Evolutionary conservation across 1,140 invertebrate genomes (phyloP).

Genomic region (Philopotamus ludificatus): DNA sequence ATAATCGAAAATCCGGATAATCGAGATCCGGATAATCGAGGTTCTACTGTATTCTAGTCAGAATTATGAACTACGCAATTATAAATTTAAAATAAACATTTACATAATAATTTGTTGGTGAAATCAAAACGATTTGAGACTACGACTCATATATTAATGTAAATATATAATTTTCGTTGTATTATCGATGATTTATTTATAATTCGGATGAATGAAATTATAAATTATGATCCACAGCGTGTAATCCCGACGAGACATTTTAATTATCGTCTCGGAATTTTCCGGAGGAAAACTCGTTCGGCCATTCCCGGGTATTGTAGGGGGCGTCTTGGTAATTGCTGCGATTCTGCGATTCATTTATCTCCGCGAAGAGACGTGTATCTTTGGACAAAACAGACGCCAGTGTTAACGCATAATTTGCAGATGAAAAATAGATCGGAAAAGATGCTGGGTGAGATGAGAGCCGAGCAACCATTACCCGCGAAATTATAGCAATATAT

Average conservation of each 20-base stretch:
- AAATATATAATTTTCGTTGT: too few species aligned
- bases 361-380: slow-evolving; percentile 1
- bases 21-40: too few species aligned
- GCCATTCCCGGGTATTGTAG: not conserved
- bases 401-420: slow-evolving; percentile 19
- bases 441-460: too few species aligned
- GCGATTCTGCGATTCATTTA: slow-evolving; percentile 17
- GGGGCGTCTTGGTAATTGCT: slow-evolving; percentile 2
- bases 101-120: too few species aligned
- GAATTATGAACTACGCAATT: too few species aligned
- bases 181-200: not conserved
- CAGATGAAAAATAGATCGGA: slow-evolving; percentile 16
- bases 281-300: not conserved
- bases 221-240: slow-evolving; percentile 13
- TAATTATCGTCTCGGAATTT: slow-evolving; percentile 3
- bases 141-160: too few species aligned
- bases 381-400: slow-evolving; percentile 11
- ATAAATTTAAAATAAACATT: too few species aligned
- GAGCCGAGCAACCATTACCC: too few species aligned
- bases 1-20: too few species aligned
- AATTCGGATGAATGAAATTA: not conserved
- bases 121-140: too few species aligned
- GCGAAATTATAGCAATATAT: too few species aligned
- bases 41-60: too few species aligned
- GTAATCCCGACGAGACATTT: slow-evolving; percentile 2